These are phyloP conservation scores for Clostera curtula DNA, from an alignment of 2,888 invertebrate species.

Conservation along the genomic window DNA sequence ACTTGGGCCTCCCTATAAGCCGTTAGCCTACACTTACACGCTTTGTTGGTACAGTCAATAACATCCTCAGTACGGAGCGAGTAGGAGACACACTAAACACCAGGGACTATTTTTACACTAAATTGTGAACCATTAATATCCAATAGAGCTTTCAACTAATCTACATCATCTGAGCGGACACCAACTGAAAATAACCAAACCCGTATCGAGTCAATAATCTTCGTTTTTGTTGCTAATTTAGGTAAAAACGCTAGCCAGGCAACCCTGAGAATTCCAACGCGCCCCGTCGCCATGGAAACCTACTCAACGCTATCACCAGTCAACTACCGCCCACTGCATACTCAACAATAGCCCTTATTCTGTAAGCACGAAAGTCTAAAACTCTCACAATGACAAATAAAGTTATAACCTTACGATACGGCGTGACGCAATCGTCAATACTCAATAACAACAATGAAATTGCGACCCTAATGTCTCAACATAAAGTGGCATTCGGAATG, in stretches of 20 bases:
- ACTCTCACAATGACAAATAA: slow-evolving; percentile 50
- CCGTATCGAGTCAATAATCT: too few species aligned
- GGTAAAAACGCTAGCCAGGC: slow-evolving; percentile 53
- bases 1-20: too few species aligned
- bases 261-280: slow-evolving; percentile 65
- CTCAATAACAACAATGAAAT: slow-evolving; percentile 64
- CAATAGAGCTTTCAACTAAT: too few species aligned
- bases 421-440: slow-evolving; percentile 59
- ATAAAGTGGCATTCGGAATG: slow-evolving; percentile 65
- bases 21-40: too few species aligned
- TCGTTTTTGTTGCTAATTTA: slow-evolving; percentile 51
- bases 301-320: slow-evolving; percentile 35
- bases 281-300: slow-evolving; percentile 76
- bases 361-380: slow-evolving; percentile 40
- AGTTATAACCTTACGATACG: slow-evolving; percentile 70
- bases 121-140: too few species aligned
- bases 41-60: too few species aligned
- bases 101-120: too few species aligned
- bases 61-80: too few species aligned
- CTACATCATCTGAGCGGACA: slow-evolving; percentile 12
- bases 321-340: slow-evolving; percentile 38
- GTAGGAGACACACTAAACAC: too few species aligned
- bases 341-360: slow-evolving; percentile 59
- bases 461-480: slow-evolving; percentile 62
- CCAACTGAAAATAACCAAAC: slow-evolving; percentile 23